phyloP scores from a whole-genome alignment of 2,888 invertebrate species.

The Bhutanitis thaidina region DNA sequence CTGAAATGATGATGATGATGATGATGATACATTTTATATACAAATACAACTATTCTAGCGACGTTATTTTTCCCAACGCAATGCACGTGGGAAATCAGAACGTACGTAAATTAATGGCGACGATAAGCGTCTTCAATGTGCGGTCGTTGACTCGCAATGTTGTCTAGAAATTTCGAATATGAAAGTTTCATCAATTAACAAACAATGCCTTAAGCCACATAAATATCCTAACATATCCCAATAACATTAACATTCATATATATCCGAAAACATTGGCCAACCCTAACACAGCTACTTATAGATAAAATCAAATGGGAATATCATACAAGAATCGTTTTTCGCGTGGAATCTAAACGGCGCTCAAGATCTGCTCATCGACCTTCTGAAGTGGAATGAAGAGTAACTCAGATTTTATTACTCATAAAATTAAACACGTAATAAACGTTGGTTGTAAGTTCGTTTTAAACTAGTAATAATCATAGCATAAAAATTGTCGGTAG shows the following conservation, averaged over 20 bases:
- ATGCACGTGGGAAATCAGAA: too few relatives aligned
- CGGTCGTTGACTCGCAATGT: background rate
- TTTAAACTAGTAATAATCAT: too few relatives aligned
- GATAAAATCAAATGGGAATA: constrained; percentile 25
- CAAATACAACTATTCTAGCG: too few relatives aligned
- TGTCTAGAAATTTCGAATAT: background rate
- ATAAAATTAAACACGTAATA: background rate
- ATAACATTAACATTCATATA: background rate
- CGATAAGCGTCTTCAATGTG: too few relatives aligned
- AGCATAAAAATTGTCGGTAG: too few relatives aligned
- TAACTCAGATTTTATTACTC: constrained; percentile 1
- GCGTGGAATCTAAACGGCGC: constrained; percentile 7
- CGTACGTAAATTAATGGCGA: too few relatives aligned
- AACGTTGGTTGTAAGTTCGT: background rate
- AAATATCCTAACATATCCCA: too few relatives aligned
- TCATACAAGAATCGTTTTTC: constrained; percentile 14
- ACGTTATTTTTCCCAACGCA: too few relatives aligned
- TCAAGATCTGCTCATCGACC: background rate
- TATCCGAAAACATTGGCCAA: constrained; percentile 5
- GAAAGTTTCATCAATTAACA: background rate
- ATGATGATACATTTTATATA: too few relatives aligned
- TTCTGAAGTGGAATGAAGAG: constrained; percentile 5
- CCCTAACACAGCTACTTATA: constrained; percentile 18
- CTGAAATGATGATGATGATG: too few relatives aligned
- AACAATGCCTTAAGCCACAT: too few relatives aligned